Conservation (phyloP, 2,888 invertebrate genomes). For the Polymixis flavicincta region DNA sequence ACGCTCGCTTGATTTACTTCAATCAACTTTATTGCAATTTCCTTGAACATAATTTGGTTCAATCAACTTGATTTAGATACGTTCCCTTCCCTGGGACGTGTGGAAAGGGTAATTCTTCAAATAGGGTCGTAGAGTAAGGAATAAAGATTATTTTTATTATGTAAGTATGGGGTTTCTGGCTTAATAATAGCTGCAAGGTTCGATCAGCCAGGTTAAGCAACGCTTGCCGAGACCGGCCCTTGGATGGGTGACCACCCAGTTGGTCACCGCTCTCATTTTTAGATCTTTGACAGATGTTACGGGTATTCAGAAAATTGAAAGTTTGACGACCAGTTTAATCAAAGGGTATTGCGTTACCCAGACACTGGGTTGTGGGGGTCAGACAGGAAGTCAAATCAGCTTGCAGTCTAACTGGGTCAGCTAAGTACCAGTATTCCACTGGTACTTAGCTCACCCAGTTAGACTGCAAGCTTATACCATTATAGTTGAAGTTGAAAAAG, state of each 20-base stretch:
- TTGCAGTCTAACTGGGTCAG: no score
- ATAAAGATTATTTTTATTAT: not conserved
- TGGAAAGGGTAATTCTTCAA: conserved; percentile 37
- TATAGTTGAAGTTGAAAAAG: no score
- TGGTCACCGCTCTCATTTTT: no score
- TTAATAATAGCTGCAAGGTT: not conserved
- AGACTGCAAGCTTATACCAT: no score
- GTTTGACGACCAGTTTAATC: no score
- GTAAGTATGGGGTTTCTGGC: not conserved
- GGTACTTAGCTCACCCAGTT: no score
- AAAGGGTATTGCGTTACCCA: no score
- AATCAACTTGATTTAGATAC: conserved; percentile 56
- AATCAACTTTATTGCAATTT: conserved; percentile 61
- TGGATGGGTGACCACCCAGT: not conserved
- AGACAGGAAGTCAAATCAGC: no score
- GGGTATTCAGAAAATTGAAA: no score
- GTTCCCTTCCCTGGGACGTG: conserved; percentile 21
- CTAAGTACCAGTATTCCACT: no score
- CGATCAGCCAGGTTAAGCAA: not conserved
- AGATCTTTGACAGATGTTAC: no score
- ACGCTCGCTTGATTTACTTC: conserved; percentile 40
- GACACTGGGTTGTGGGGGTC: no score
- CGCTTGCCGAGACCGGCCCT: not conserved
- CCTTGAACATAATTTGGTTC: conserved; percentile 57
- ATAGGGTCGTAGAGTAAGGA: not conserved